phyloP scores from a whole-genome alignment of 2,113 vertebrate species.

The Lampris megalopsis region DNA sequence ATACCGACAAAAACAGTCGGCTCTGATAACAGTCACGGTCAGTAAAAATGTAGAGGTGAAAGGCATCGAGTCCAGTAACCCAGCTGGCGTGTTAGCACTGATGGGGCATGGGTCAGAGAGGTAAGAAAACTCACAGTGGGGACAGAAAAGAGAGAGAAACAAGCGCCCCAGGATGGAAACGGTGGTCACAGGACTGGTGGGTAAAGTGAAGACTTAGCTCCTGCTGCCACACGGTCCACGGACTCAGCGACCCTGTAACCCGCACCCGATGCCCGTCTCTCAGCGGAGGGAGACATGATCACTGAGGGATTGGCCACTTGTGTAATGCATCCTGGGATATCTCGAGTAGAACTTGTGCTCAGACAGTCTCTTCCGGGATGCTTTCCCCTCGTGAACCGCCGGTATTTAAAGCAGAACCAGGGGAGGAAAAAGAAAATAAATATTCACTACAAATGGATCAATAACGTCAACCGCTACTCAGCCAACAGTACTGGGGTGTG shows the following conservation, averaged over 20 bases:
- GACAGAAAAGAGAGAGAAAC: constrained; percentile 45
- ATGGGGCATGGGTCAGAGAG: constrained; percentile 53
- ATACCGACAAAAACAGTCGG: constrained; percentile 17
- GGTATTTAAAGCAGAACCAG: constrained; percentile 8
- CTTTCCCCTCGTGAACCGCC: constrained; percentile 4
- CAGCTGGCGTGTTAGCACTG: constrained; percentile 25
- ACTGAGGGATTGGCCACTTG: constrained; percentile 42
- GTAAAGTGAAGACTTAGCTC: constrained; percentile 20
- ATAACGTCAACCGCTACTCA: constrained; percentile 1
- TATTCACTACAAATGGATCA: constrained; percentile 21
- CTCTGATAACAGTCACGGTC: constrained; percentile 68
- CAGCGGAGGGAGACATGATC: constrained; percentile 17
- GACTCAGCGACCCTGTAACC: background rate
- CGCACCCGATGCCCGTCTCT: too few relatives aligned
- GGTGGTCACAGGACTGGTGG: constrained; percentile 13
- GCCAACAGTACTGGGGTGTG: constrained; percentile 22
- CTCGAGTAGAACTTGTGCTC: constrained; percentile 62
- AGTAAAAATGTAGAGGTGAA: constrained; percentile 55
- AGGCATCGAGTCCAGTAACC: constrained; percentile 69
- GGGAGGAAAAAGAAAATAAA: constrained; percentile 39
- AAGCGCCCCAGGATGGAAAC: background rate
- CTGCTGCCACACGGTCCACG: background rate
- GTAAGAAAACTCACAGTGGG: constrained; percentile 74
- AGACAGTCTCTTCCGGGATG: background rate
- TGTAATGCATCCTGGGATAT: constrained; percentile 58